These are phyloP conservation scores for Montipora cactus DNA, from an alignment of 64 coral and sea anemone genomes.

Conservation along the genomic window DNA sequence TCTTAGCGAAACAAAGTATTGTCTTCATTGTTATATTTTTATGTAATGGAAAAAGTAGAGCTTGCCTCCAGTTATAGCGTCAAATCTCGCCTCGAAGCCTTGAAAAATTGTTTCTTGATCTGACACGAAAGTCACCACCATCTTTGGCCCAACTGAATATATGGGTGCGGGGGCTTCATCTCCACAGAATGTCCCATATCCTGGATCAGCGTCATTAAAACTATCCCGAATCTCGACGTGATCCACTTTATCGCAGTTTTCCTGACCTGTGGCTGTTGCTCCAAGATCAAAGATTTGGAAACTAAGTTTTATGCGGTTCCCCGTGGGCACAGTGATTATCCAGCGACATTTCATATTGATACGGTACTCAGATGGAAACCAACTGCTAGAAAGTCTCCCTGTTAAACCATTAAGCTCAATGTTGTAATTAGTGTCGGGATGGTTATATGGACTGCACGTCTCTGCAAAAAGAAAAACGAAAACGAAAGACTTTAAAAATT, in stretches of 20 bases:
- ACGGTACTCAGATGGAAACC: not conserved
- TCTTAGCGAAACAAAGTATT: too few relatives aligned
- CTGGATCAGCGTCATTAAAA: constrained; percentile 8
- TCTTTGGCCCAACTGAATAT: constrained; percentile 25
- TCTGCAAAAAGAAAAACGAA: not conserved
- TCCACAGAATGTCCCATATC: constrained; percentile 15
- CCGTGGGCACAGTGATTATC: constrained; percentile 16
- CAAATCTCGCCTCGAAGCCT: constrained; percentile 26
- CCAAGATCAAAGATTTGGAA: constrained; percentile 24
- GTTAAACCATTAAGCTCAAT: not conserved
- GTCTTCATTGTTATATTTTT: too few relatives aligned
- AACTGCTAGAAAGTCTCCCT: not conserved
- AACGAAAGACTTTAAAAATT: too few relatives aligned
- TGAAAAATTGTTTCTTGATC: not conserved
- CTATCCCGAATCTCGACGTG: constrained; percentile 16
- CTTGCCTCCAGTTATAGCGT: constrained; percentile 19
- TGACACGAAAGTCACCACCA: constrained; percentile 13
- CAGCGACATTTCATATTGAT: constrained; percentile 24
- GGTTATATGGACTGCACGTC: not conserved
- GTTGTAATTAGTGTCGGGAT: constrained; percentile 14
- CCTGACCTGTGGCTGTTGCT: not conserved
- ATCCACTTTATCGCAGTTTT: not conserved
- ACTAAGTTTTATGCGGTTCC: constrained; percentile 33
- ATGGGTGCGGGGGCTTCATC: not conserved
- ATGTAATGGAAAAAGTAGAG: too few relatives aligned